phyloP scores from a whole-genome alignment of 2,888 invertebrate genomes.

The Sinentomon sp. region DNA sequence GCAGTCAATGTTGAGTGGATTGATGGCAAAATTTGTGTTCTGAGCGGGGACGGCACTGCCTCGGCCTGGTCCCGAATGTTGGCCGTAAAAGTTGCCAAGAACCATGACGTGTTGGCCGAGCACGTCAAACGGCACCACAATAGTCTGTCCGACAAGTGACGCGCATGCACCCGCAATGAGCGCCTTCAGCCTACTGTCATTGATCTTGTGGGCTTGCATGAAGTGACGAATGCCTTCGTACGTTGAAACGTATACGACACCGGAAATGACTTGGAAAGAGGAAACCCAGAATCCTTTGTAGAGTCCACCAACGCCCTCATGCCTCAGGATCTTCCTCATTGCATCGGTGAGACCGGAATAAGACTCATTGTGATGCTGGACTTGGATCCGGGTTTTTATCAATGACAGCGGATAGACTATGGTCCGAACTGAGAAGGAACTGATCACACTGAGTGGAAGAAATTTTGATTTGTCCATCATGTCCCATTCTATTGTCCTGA shows the following conservation, averaged over 20 bases:
- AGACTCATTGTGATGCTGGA: constrained; percentile 18
- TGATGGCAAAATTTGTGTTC: constrained; percentile 28
- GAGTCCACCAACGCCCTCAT: constrained; percentile 59
- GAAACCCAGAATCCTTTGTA: constrained; percentile 90
- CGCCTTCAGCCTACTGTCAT: constrained; percentile 37
- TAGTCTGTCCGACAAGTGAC: constrained; percentile 74
- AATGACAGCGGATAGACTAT: constrained; percentile 73
- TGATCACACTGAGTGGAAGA: constrained; percentile 68
- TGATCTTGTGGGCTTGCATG: constrained; percentile 33
- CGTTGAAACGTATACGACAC: constrained; percentile 73
- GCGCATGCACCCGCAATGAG: constrained; percentile 71
- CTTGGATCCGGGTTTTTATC: constrained; percentile 77
- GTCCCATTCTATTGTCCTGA: constrained; percentile 72
- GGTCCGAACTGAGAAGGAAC: constrained; percentile 45
- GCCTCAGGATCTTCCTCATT: constrained; percentile 50
- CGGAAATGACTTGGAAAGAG: constrained; percentile 56
- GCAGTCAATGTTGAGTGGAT: constrained; percentile 36
- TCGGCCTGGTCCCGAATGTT: too few species aligned
- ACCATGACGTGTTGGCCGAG: constrained; percentile 93
- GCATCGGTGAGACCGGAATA: constrained; percentile 47
- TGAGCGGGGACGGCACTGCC: too few species aligned
- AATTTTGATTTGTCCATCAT: constrained; percentile 95
- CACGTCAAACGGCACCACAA: constrained; percentile 87
- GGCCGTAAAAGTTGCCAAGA: too few species aligned
- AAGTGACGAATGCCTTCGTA: constrained; percentile 72